These are phyloP conservation scores for Albula goreensis DNA, from an alignment of 2,113 vertebrate species.

Conservation along the genomic window DNA sequence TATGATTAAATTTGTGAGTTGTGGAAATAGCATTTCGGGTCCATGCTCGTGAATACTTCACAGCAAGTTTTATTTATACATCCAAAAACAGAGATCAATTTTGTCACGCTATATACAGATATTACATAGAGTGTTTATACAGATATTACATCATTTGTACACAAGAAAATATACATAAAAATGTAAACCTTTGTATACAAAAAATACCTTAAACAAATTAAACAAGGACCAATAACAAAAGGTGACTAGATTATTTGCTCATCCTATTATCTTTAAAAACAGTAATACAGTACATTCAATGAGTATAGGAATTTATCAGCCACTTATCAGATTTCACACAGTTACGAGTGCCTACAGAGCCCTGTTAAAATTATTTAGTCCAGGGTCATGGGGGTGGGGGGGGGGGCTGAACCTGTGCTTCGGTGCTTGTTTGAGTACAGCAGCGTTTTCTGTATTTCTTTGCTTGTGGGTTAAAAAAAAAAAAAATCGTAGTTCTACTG, in stretches of 20 bases:
- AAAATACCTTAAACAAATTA: conserved; percentile 99
- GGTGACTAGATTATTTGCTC: conserved; percentile 95
- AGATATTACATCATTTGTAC: conserved; percentile 99
- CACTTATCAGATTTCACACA: conserved; percentile 80
- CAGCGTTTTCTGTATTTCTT: conserved; percentile 52
- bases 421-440: conserved; percentile 76
- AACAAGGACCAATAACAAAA: conserved; percentile 99
- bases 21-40: conserved; percentile 9
- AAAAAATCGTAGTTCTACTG: conserved; percentile 29
- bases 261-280: conserved; percentile 84
- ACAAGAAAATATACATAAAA: conserved; percentile 99
- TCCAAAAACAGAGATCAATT: conserved; percentile 98
- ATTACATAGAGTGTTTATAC: conserved; percentile 99
- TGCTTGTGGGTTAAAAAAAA: too few relatives aligned
- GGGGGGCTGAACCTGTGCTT: conserved; percentile 73
- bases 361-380: conserved; percentile 66
- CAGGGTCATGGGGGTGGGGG: conserved; percentile 37
- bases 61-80: conserved; percentile 99
- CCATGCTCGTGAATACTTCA: conserved; percentile 79
- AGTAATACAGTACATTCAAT: conserved; percentile 99
- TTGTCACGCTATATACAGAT: conserved; percentile 99
- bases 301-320: conserved; percentile 87
- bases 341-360: conserved; percentile 72
- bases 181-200: conserved; percentile 99
- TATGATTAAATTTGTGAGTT: background rate